Evolutionary conservation across 2,113 vertebrate genomes (phyloP).

Genomic region (Megalops atlanticus): DNA sequence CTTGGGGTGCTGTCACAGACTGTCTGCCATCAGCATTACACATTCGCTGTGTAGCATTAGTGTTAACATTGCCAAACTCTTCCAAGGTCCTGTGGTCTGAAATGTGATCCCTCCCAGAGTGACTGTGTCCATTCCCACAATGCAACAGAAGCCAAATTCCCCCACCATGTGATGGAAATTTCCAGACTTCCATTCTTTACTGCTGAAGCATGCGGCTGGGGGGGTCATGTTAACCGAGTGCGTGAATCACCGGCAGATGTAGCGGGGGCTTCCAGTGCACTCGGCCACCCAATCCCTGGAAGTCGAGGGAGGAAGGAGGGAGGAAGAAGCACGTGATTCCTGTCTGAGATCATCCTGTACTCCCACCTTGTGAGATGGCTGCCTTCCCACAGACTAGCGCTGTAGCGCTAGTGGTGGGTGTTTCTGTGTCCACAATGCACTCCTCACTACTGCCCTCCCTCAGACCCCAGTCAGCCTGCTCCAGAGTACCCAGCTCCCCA

Average conservation of each 20-base stretch:
- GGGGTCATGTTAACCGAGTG: too few species aligned
- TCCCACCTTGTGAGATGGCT: neutral
- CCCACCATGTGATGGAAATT: neutral
- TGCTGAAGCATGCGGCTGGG: neutral
- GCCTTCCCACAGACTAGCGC: neutral
- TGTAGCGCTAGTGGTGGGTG: too few species aligned
- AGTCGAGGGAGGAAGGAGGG: neutral
- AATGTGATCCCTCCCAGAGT: too few species aligned
- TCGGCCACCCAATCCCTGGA: neutral
- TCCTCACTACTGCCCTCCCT: neutral
- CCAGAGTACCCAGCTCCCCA: neutral
- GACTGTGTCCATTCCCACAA: neutral
- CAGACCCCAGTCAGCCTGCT: neutral
- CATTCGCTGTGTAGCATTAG: neutral
- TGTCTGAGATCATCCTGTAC: neutral
- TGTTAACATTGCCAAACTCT: neutral
- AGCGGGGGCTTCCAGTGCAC: neutral
- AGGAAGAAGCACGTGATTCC: neutral
- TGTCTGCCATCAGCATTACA: neutral
- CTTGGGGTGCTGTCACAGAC: neutral
- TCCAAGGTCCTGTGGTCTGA: neutral
- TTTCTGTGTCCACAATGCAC: neutral
- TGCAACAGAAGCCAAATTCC: neutral
- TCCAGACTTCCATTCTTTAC: neutral
- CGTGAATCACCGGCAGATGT: neutral